A percentile compares a stretch with the other conserved stretches of the same genome.
phyloP scores from a whole-genome alignment of 2,797 vertebrate species.

The Macrochelys suwanniensis region DNA sequence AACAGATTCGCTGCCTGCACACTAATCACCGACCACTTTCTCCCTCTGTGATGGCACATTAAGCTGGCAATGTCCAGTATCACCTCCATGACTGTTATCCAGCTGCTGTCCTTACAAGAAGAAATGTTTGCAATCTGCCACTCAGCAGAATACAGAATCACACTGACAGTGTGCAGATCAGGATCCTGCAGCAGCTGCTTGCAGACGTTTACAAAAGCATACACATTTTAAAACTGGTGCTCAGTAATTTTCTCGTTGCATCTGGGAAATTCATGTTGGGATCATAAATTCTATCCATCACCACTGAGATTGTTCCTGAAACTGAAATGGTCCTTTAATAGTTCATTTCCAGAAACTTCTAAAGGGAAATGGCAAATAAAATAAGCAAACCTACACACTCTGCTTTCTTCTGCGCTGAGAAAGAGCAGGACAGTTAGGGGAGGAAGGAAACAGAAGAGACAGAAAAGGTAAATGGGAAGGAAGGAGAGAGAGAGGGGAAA shows the following conservation, averaged over 20 bases:
- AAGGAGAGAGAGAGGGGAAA: not conserved
- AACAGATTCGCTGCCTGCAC: not conserved
- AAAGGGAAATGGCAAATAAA: conserved; percentile 7
- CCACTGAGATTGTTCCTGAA: not conserved
- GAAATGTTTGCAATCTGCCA: not conserved
- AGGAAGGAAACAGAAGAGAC: not conserved
- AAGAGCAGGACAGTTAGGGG: not conserved
- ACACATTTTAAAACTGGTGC: not conserved
- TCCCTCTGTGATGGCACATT: not conserved
- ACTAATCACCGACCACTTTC: not conserved
- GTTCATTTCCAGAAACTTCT: not conserved
- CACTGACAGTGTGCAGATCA: not conserved
- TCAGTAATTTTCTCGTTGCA: not conserved
- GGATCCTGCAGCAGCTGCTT: not conserved
- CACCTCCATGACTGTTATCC: not conserved
- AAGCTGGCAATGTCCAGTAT: not conserved
- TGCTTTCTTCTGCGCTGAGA: not conserved
- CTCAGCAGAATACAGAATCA: not conserved
- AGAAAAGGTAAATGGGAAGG: not conserved
- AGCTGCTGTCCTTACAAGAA: not conserved
- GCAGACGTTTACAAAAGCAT: not conserved
- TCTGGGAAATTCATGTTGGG: not conserved
- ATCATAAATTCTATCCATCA: not conserved
- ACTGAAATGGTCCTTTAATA: not conserved
- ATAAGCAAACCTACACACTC: not conserved